Conservation (phyloP, 1,140 invertebrate species). For the Copidosoma floridanum region DNA sequence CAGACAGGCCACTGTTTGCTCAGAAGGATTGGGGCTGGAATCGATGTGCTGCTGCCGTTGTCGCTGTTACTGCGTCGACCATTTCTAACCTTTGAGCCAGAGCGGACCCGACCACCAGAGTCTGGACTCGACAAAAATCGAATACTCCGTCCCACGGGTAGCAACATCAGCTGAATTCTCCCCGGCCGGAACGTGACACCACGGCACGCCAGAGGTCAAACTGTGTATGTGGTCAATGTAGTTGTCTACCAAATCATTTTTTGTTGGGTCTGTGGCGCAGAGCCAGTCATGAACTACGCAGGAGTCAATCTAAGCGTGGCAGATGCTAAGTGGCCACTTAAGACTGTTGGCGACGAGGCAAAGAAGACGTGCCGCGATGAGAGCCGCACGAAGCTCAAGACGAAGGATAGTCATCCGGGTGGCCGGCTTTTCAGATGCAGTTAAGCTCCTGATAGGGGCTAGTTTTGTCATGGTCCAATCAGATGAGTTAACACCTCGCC, state of each 20-base stretch:
- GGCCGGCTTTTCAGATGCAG: not conserved
- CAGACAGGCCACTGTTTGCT: not conserved
- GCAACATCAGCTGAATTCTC: not conserved
- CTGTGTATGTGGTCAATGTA: too few species aligned
- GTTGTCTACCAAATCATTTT: not conserved
- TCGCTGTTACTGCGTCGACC: not conserved
- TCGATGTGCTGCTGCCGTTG: not conserved
- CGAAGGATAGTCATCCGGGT: not conserved
- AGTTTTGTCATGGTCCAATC: too few species aligned
- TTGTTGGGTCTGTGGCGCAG: not conserved
- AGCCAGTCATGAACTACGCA: not conserved
- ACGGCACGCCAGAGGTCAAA: not conserved
- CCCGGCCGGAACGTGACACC: not conserved
- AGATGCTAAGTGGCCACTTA: too few species aligned
- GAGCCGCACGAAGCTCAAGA: too few species aligned
- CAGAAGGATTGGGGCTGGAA: not conserved
- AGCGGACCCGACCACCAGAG: too few species aligned
- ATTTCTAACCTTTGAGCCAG: not conserved
- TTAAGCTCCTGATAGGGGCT: too few species aligned
- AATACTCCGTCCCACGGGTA: not conserved
- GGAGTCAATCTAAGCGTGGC: too few species aligned
- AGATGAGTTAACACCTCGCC: not conserved
- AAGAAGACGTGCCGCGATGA: not conserved
- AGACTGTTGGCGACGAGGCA: not conserved
- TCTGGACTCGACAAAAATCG: not conserved